Conservation (phyloP, 92 coral and sea anemone genomes). For the Palythoa caribaeorum region DNA sequence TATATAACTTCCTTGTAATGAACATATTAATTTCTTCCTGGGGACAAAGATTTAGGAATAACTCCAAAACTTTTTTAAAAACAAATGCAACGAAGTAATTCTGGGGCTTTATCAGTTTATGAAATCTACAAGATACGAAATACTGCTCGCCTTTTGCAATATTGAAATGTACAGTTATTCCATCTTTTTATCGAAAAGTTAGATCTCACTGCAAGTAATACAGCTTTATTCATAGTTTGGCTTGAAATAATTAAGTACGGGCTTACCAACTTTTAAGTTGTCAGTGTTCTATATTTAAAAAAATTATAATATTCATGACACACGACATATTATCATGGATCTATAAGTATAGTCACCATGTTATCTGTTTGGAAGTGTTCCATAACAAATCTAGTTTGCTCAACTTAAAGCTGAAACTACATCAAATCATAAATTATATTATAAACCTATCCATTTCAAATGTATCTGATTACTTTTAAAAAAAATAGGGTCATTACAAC, state of each 20-base stretch:
- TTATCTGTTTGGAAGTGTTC: neutral
- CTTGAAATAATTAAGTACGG: neutral
- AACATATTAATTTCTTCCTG: neutral
- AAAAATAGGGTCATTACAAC: neutral
- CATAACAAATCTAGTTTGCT: constrained; percentile 21
- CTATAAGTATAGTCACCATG: neutral
- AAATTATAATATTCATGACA: neutral
- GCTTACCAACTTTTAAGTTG: neutral
- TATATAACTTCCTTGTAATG: neutral
- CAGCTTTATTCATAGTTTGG: neutral
- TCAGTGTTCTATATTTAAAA: neutral
- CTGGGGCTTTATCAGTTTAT: neutral
- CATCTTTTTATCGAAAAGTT: neutral
- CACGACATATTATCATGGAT: neutral
- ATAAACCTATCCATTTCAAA: neutral
- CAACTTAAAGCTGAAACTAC: constrained; percentile 24
- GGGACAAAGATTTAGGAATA: neutral
- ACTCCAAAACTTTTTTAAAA: neutral
- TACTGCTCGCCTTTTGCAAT: neutral
- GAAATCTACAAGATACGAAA: neutral
- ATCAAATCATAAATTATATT: neutral
- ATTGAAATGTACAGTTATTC: neutral
- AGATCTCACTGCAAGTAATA: neutral
- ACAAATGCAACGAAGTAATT: neutral
- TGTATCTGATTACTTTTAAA: neutral